Percentiles rank a stretch among this genome's conserved stretches.
These are phyloP conservation scores for Arvicanthis niloticus DNA, from an alignment of 2,113 vertebrate species.

Conservation along the genomic window DNA sequence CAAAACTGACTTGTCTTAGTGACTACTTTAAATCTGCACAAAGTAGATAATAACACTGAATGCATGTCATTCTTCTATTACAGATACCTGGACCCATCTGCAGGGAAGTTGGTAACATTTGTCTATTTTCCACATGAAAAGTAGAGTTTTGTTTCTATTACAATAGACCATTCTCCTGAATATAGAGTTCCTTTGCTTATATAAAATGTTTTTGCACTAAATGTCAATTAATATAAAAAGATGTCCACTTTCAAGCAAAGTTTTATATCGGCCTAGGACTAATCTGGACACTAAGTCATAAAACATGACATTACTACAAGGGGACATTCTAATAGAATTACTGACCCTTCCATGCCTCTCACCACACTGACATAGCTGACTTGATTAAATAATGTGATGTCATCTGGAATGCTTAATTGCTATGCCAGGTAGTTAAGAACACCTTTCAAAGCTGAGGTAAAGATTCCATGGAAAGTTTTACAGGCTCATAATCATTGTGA, in stretches of 20 bases:
- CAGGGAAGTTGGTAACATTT: not conserved
- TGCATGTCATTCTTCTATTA: not conserved
- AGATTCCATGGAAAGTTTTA: fast-evolving
- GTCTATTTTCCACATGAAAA: not conserved
- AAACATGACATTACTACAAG: not conserved
- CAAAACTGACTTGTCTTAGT: not conserved
- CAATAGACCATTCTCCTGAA: not conserved
- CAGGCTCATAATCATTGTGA: not conserved
- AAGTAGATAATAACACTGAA: not conserved
- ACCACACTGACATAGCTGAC: not conserved
- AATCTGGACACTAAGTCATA: not conserved
- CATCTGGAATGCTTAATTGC: not conserved
- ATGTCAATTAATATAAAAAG: not conserved
- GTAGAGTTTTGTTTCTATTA: not conserved
- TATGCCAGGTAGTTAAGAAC: not conserved
- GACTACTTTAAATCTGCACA: not conserved
- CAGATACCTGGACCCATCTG: not conserved
- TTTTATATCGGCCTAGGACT: not conserved
- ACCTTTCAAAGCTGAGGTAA: not conserved
- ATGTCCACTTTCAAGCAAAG: not conserved
- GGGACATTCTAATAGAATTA: not conserved
- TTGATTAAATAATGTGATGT: not conserved
- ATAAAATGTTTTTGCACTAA: not conserved
- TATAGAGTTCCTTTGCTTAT: not conserved
- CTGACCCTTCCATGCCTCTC: not conserved